phyloP scores from a whole-genome alignment of 2,113 vertebrate species.

The Misgurnus mizolepis region DNA sequence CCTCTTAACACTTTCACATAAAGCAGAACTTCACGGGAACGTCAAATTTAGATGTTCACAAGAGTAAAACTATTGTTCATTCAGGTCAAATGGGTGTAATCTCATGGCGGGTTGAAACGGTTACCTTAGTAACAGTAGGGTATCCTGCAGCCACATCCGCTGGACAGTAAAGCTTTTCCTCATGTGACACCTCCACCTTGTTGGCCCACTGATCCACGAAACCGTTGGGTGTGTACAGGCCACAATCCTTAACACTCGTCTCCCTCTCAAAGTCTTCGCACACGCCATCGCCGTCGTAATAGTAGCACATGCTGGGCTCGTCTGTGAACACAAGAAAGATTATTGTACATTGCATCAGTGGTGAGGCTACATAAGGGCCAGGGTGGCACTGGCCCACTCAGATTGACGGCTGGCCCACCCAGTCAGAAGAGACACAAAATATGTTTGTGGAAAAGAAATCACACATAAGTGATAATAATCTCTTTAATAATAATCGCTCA shows the following conservation, averaged over 20 bases:
- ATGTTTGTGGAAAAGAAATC: too few relatives aligned
- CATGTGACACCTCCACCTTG: slow-evolving; percentile 86
- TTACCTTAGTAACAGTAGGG: slow-evolving; percentile 93
- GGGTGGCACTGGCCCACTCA: too few relatives aligned
- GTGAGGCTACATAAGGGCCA: too few relatives aligned
- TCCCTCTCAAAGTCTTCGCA: slow-evolving; percentile 97
- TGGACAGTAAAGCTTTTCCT: slow-evolving; percentile 88
- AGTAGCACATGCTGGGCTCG: slow-evolving; percentile 95
- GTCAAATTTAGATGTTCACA: neutral
- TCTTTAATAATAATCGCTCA: too few relatives aligned
- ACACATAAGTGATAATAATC: too few relatives aligned
- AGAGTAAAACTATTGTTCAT: neutral
- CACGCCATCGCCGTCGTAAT: slow-evolving; percentile 93
- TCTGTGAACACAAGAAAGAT: slow-evolving; percentile 69
- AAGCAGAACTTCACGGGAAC: neutral
- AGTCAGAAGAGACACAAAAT: too few relatives aligned
- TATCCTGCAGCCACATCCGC: slow-evolving; percentile 91
- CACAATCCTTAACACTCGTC: slow-evolving; percentile 94
- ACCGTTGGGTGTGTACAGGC: slow-evolving; percentile 92
- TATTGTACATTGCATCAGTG: too few relatives aligned
- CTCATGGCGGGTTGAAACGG: neutral
- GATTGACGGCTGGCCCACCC: too few relatives aligned
- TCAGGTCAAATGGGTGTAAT: too few relatives aligned
- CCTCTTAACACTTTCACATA: too few relatives aligned
- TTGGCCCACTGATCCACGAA: slow-evolving; percentile 97